Evolutionary conservation across 2,888 invertebrate species (phyloP), one percentile per base, ranked within the genome.

Genomic region (Xylota segnis): DNA sequence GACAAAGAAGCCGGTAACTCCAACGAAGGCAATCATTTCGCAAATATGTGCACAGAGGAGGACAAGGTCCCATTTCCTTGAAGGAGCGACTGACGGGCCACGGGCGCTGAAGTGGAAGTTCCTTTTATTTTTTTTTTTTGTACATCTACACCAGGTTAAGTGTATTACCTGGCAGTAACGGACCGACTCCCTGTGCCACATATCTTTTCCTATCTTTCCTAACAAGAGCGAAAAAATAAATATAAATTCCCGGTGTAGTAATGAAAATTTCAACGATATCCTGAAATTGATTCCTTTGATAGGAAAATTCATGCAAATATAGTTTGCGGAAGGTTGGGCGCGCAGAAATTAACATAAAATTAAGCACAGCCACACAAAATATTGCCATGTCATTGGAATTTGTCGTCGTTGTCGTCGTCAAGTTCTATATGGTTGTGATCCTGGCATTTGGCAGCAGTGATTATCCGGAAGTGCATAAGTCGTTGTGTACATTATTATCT

Each of bases 251-350:
- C 66, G 71, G 63, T 37, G 63, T 58, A 29, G 45, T 77, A 86
- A 77, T 86, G 86, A 86, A 86, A 86, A 76, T 81, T 86, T 82
- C 68, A 72, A 77, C 63, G 71, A 77, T 82, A 82, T 86, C 82
- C 86, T 77, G 86, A 77, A 86, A 86, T 86, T 82, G 86, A 86
- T 86, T 86, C 86, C 82, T 82, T 72, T 82, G 76, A 86, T 72
- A 82, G 82, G 72, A 68, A 81, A 82, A 76, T 76, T 68, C 82
- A 82, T 86, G 86, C 68, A 82, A 86, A 86, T 77, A 61, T 77
- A 68, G 82, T 74, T 77, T 63, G 81, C 50, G 75, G 50, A 47
- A n/a, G 74, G 23, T 32, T 77, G 65, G 66, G 52, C 10, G 40
- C 34, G 40, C 71, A 47, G 71, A 82, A 86, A 86, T 86, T 82